Base-by-base conservation (phyloP, 2,113 vertebrate genomes). In the Bombycilla garrulus region DNA sequence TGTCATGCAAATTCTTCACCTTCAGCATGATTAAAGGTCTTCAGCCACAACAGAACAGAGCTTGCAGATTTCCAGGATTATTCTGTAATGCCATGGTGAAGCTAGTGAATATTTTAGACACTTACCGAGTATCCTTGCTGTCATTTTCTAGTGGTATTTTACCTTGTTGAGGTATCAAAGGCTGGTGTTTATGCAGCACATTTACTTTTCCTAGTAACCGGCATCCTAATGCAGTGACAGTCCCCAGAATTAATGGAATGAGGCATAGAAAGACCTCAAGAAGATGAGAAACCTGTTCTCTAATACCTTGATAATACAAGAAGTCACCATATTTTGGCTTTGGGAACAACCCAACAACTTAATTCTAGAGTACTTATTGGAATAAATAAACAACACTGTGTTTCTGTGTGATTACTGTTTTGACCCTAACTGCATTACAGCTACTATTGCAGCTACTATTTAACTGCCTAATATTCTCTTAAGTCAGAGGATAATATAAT, bases 11-110 rank as follows among this genome's bases (percentile, higher is more conserved):
- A 96, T 92, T 93, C 53, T 82, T 92, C 78, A 90, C 44, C 64
- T 91, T 92, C 92, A 90, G 58, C 45, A 58, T 95, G 35, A 93
- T 92, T 87, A 90, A 90, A 82, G 66, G 79, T 87, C 91, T 94
- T 61, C 62, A 93, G 69, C 62, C 40, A 54, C 7, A 7, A 53
- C 0, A 0, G 58, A 93, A 88, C 13, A 80, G 85, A 90, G 58
- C 38, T 73, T 90, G 79, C 47, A 93, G 12, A 92, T 73, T 85
- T 62, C 29, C 42, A 81, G 82, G 45, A 86, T 92, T 86, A 44
- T 77, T 82, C 38, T 70, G 9, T 80, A 81, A 58, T 88, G 74
- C 50, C 33, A 10, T 42, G 6, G 45, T 80, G 47, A 94, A 94
- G 54, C 31, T 83, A 69, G 62, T 60, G 74, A 91, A 67, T 86